These are phyloP conservation scores for Drosophila atripex DNA, from an alignment of 2,888 invertebrate genomes.

Conservation along the genomic window DNA sequence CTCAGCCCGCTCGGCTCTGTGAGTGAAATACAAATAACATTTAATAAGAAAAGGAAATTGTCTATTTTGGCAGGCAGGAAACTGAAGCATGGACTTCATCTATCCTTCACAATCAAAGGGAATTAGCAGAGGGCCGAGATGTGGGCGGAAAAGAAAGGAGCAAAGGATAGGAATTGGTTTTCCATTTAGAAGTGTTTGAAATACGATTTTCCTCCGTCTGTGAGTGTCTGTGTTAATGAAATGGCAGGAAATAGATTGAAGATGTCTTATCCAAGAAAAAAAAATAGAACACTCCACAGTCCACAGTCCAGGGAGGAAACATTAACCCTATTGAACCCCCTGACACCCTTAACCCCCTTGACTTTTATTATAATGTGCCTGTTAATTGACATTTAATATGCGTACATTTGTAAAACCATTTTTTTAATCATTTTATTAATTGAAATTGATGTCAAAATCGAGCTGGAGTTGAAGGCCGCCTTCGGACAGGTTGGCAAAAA, in stretches of 20 bases:
- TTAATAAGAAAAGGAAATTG: conserved; percentile 79
- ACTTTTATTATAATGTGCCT: conserved; percentile 23
- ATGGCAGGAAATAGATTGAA: conserved; percentile 15
- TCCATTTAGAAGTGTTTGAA: conserved; percentile 40
- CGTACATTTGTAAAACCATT: conserved; percentile 10
- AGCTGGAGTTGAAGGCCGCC: conserved; percentile 63
- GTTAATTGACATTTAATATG: conserved; percentile 60
- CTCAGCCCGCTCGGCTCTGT: conserved; percentile 47
- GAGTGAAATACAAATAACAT: conserved; percentile 79
- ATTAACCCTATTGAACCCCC: conserved; percentile 21
- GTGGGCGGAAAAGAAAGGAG: conserved; percentile 21
- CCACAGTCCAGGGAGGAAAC: background rate
- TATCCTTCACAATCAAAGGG: conserved; percentile 59
- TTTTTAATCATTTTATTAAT: conserved; percentile 11
- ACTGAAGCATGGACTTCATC: conserved; percentile 35
- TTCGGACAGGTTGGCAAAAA: conserved; percentile 17
- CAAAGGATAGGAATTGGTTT: conserved; percentile 27
- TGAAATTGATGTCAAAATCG: conserved; percentile 58
- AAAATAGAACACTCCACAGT: no score
- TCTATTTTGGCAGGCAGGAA: conserved; percentile 62
- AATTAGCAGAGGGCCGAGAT: conserved; percentile 64
- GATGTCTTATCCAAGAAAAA: conserved; percentile 1
- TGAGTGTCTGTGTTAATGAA: conserved; percentile 26
- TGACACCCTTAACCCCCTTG: background rate
- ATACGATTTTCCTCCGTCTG: conserved; percentile 27